Evolutionary conservation across 1,140 invertebrate species (phyloP), one percentile per base, ranked within the genome.

Genomic region (Teleopsis dalmanni): DNA sequence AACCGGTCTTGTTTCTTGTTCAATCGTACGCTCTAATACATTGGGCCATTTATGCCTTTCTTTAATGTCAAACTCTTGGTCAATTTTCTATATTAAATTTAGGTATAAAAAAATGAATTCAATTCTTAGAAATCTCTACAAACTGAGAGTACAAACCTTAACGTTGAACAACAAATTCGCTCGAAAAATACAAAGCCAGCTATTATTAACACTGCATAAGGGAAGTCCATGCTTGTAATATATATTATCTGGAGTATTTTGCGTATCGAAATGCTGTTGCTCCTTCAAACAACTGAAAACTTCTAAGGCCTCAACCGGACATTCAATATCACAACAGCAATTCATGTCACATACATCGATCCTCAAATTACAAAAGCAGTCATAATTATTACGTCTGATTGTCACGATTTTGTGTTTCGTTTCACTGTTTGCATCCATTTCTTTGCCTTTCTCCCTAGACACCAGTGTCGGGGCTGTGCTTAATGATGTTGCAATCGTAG

Each of bases 261-360:
- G 31, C 7, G 43, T 9, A 8, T 52, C 26, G 2, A 34, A 7
- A 21, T 45, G 14, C 23, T 26, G 38, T 31, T 16, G 23, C n/a
- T 26, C 33, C 13, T 19, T 14, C n/a, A 51, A 14, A 19, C 66
- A 70, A 43, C 47, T 50, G 11, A 70, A 70, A 0, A 59, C 56
- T 14, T 50, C 35, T 3, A 55, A 33, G 2, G 50, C 48, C 9
- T 57, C 55, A 0, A 19, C 2, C 3, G 41, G 13, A 25, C 68
- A 71, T 27, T 70, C 68, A 1, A 18, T 51, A 54, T 71, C 68
- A 36, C 68, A 71, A 44, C 68, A 71, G 38, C 68, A 70, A 44
- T 70, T 66, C 1, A 68, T 40, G 19, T 71, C 65, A 37, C 68
- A 71, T 2, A 34, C 13, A 9, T 46, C 46, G 0, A 22, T 10